Evolutionary conservation across 2,888 invertebrate genomes (phyloP).

Genomic region (Stratiomys singularior): DNA sequence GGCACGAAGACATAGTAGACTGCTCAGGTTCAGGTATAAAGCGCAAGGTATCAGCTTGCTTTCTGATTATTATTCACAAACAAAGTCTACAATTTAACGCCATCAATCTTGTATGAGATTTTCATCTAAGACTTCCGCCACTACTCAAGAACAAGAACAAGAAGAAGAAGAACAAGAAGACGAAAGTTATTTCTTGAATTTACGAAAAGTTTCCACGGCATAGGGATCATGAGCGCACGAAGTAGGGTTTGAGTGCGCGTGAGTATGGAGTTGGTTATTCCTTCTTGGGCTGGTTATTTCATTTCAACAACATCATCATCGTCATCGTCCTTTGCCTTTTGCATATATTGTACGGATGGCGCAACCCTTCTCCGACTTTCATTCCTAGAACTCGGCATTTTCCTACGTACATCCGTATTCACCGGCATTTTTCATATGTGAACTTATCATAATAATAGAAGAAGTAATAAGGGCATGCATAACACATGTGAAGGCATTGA

Average conservation of each 20-base stretch:
- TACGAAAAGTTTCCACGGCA: slow-evolving; percentile 48
- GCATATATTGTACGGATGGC: neutral
- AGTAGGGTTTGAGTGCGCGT: slow-evolving; percentile 19
- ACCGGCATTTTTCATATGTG: slow-evolving; percentile 27
- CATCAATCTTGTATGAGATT: slow-evolving; percentile 53
- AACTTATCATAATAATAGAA: slow-evolving; percentile 37
- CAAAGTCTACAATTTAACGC: slow-evolving; percentile 53
- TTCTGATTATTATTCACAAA: slow-evolving; percentile 52
- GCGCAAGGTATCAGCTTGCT: slow-evolving; percentile 46
- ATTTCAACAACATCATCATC: slow-evolving; percentile 26
- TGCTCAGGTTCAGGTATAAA: slow-evolving; percentile 40
- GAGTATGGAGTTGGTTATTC: neutral
- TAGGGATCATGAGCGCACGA: slow-evolving; percentile 36
- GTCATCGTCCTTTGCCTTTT: neutral
- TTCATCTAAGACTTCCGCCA: slow-evolving; percentile 52
- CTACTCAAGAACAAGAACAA: slow-evolving; percentile 46
- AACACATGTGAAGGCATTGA: slow-evolving; percentile 47
- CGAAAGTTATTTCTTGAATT: slow-evolving; percentile 51
- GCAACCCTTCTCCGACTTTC: neutral
- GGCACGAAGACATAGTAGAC: neutral
- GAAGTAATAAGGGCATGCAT: slow-evolving; percentile 34
- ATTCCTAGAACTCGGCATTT: neutral
- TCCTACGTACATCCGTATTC: slow-evolving; percentile 13
- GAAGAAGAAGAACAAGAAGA: too few species aligned
- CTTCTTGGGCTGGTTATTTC: slow-evolving; percentile 31